Evolutionary conservation across 2,113 vertebrate species (phyloP), one percentile per base, ranked within the genome.

Genomic region (Macaca mulatta): DNA sequence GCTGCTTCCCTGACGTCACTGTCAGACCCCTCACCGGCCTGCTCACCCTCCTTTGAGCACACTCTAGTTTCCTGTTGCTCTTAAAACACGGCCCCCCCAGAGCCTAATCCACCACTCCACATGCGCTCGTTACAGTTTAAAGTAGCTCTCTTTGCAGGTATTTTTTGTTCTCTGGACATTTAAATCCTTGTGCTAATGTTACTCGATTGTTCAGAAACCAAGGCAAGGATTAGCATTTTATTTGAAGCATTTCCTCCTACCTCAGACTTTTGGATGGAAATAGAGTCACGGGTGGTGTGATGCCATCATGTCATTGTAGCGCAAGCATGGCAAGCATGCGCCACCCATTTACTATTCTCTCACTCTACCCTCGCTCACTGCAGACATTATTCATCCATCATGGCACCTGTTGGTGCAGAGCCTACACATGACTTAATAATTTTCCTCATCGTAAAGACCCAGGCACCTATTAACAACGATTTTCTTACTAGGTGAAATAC

Each of bases 371-470:
- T 45, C 27, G 2, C 45, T 55, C 14, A 4, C 64, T 14, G 32
- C 40, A 92, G 55, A n/a, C 40, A 0, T 61, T 50, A 14, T 57
- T 50, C 0, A 67, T 55, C 52, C 48, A 0, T 57, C 75, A 9
- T 48, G n/a, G n/a, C 25, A 8, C 64, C 82, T 67, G 3, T n/a
- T 43, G 48, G 32, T 48, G 13, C 80, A 55, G 18, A 79, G 32
- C 88, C 84, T 43, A 40, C 77, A 27, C 5, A 1, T 40, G 25
- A 6, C 59, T 32, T 45, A 32, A 38, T 43, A 69, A 8, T 35
- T 72, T 92, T 90, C 81, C 81, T 97, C 50, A 22, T n/a, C n/a
- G 4, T 79, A 50, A 92, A 87, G 70, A 87, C 57, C 18, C n/a
- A 83, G 59, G 13, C 16, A 78, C 25, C 22, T 32, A 50, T 43